Evolutionary conservation across 2,888 invertebrate genomes (phyloP).

Genomic region (Clepsis dumicolana): DNA sequence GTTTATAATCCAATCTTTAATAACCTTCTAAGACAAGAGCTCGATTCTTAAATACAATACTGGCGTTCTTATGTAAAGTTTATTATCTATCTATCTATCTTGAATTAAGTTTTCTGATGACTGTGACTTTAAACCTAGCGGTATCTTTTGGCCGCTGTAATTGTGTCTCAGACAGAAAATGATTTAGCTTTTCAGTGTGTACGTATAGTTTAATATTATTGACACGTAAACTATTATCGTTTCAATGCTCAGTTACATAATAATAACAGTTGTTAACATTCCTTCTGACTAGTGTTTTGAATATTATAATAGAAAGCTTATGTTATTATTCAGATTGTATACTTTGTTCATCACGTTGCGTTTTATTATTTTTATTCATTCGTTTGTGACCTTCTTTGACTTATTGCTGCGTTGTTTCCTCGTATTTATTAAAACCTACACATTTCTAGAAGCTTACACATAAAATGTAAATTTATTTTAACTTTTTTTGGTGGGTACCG

Average conservation of each 20-base stretch:
- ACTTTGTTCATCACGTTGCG: neutral
- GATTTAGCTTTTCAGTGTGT: neutral
- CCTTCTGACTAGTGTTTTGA: neutral
- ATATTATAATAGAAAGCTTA: neutral
- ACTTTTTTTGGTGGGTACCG: no score
- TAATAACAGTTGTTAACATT: conserved; percentile 4
- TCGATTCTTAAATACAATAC: no score
- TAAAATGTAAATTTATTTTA: neutral
- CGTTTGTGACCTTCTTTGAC: neutral
- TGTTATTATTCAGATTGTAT: neutral
- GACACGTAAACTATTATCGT: neutral
- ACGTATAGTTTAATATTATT: neutral
- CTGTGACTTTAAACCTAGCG: no score
- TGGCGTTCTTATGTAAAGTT: no score
- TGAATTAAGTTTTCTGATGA: no score
- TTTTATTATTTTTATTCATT: conserved; percentile 2
- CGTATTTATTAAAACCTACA: neutral
- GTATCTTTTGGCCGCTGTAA: no score
- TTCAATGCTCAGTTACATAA: neutral
- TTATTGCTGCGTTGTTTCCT: neutral
- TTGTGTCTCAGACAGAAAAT: neutral
- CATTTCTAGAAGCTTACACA: neutral
- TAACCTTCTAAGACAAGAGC: no score
- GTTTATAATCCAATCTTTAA: no score
- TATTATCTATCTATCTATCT: no score